Evolutionary conservation across 1,140 invertebrate genomes (phyloP), one percentile per base, ranked within the genome.

Genomic region (Littorina saxatilis): DNA sequence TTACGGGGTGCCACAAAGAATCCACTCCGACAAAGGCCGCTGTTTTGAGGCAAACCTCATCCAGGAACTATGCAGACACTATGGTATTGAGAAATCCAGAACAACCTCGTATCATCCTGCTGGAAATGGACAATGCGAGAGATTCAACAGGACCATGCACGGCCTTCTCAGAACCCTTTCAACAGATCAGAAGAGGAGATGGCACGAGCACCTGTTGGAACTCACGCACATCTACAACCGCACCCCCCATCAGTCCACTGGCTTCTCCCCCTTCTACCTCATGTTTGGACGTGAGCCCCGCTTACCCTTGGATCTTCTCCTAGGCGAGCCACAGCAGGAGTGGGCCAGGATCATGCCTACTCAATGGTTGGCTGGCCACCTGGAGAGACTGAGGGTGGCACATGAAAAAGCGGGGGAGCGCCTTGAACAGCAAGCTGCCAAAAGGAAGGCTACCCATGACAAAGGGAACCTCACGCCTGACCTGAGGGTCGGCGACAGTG

Each of bases 101-200:
- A 72, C 68, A 29, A 79, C 58, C 27, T 58, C 76, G 9, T 79
- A 63, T 29, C n/a, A 35, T 9, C 76, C 76, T 4, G 55, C 63
- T n/a, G 76, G 52, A 5, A 72, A 72, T 72, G 68, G 37, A 72
- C 68, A 72, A 23, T n/a, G 17, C 20, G 68, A 72, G 39, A 7
- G 68, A 4, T 72, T 72, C 23, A 72, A 72, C 68, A 72, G 68
- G n/a, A 72, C 52, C 23, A 17, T 87, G 50, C 82, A 83, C 47
- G 68, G 86, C 79, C 70, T 86, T 2, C 81, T 88, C 23, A 35
- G 82, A 20, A 85, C 81, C 4, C 72, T 86, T 55, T 39, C 72
- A 43, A 3, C 27, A 32, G n/a, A 82, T 17, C 32, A 72, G 23
- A 85, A 87, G 78, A 43, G 37, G 39, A 40, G 40, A 37, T 86